These are phyloP conservation scores for Troides oblongomaculatus DNA, from an alignment of 2,888 invertebrate genomes.

Conservation along the genomic window DNA sequence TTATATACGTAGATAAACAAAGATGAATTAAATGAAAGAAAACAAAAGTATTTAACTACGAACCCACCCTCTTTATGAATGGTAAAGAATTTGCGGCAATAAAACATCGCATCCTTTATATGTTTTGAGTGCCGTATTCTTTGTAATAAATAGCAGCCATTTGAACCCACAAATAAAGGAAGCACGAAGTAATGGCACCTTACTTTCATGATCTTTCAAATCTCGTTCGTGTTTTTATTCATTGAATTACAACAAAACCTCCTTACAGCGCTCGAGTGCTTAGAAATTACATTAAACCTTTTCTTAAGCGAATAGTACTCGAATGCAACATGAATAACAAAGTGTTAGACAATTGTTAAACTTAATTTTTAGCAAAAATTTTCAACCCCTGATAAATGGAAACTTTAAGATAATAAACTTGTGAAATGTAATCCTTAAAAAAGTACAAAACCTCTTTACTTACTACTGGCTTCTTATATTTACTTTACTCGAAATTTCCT, in stretches of 20 bases:
- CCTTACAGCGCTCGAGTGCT: background rate
- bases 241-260: constrained; percentile 12
- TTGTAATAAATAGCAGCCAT: constrained; percentile 25
- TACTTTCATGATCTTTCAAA: constrained; percentile 27
- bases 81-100: constrained; percentile 16
- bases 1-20: background rate
- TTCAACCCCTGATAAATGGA: no score
- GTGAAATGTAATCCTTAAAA: no score
- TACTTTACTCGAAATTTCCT: no score
- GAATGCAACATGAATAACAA: no score
- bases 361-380: no score
- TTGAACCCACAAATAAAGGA: constrained; percentile 28
- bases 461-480: no score
- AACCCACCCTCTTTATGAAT: constrained; percentile 7
- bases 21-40: background rate
- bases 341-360: no score
- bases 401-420: no score
- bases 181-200: constrained; percentile 26
- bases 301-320: no score
- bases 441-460: no score
- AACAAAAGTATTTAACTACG: background rate
- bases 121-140: constrained; percentile 26
- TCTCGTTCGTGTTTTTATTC: constrained; percentile 24
- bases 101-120: constrained; percentile 27
- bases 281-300: background rate